phyloP scores from a whole-genome alignment of 1,140 invertebrate species.

The Monomorium pharaonis region DNA sequence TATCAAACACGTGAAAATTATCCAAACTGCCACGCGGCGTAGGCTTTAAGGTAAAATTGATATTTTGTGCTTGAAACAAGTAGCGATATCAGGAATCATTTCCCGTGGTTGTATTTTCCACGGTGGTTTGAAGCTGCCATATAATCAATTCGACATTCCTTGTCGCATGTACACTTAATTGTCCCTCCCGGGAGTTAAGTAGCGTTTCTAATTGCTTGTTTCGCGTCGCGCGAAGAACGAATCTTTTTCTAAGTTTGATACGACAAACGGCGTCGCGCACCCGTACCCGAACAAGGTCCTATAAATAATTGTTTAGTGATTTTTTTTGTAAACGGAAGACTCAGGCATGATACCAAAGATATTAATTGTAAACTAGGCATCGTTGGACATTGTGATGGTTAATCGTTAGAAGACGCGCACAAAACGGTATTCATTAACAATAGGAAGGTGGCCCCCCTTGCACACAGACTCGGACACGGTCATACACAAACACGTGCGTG shows the following conservation, averaged over 20 bases:
- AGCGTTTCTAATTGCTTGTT: constrained; percentile 63
- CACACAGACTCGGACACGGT: constrained; percentile 75
- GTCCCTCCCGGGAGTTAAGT: constrained; percentile 33
- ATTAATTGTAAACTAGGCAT: constrained; percentile 78
- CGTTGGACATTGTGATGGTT: constrained; percentile 80
- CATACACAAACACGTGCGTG: not conserved
- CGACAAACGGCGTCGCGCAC: constrained; percentile 32
- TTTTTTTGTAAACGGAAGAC: constrained; percentile 75
- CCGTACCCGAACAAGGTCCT: constrained; percentile 53
- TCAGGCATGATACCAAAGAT: constrained; percentile 85
- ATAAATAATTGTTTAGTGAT: constrained; percentile 58
- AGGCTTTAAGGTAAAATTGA: constrained; percentile 9
- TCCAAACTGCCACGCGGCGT: constrained; percentile 37
- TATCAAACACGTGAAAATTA: constrained; percentile 30
- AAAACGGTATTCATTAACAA: constrained; percentile 78
- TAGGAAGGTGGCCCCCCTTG: constrained; percentile 69
- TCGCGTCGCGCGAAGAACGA: constrained; percentile 11
- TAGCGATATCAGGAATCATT: not conserved
- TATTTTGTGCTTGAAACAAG: constrained; percentile 54
- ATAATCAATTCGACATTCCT: constrained; percentile 61
- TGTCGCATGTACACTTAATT: constrained; percentile 58
- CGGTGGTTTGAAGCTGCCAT: constrained; percentile 71
- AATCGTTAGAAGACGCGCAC: constrained; percentile 81
- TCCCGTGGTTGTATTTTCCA: constrained; percentile 42
- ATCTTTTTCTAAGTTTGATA: constrained; percentile 69